Base-by-base conservation (phyloP, 2,888 invertebrate genomes). In the Tiliacea aurago region DNA sequence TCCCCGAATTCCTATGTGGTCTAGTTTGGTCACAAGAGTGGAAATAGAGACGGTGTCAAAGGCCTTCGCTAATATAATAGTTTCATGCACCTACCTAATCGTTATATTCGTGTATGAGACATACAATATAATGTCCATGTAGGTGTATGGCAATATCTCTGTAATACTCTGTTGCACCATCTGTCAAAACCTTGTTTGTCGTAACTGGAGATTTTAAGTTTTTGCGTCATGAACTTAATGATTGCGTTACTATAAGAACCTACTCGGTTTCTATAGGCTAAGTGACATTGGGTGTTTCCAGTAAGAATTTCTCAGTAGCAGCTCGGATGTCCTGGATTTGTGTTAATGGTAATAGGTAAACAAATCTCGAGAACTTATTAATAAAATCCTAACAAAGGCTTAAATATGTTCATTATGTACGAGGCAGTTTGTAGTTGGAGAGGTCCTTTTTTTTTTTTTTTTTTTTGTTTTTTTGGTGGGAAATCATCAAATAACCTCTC, bases 111-210 rank as follows among this genome's bases (percentile, higher is more conserved):
- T 37, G 10, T 47, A 51, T 41, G 41, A 64, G 28, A 55, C 15
- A 23, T 6, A 37, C n/a, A 43, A 76, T 49, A 65, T 47, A 66
- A 58, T 45, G 28, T 59, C 6, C 37, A 71, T 64, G 33, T 53
- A 6, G n/a, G n/a, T n/a, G n/a, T 33, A 69, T 9, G 18, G 49
- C 62, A 58, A 58, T 61, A 49, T 51, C 15, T 73, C 47, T 45
- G 49, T 68, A 73, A 70, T 70, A 69, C 71, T 43, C 62, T 41
- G 41, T 82, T 84, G 61, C 84, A 62, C 64, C 85, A 84, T 71
- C 78, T 65, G 81, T 68, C 64, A 71, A 72, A 76, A 67, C 76
- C 71, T 84, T 81, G 76, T 81, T 81, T 70, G 71, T 53, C 18
- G 74, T 71, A 71, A 70, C 63, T 55, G 71, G 64, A 67, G 64